Evolutionary conservation across 1,140 invertebrate genomes (phyloP), one percentile per base, ranked within the genome.

Genomic region (Andrena cerasifolii): DNA sequence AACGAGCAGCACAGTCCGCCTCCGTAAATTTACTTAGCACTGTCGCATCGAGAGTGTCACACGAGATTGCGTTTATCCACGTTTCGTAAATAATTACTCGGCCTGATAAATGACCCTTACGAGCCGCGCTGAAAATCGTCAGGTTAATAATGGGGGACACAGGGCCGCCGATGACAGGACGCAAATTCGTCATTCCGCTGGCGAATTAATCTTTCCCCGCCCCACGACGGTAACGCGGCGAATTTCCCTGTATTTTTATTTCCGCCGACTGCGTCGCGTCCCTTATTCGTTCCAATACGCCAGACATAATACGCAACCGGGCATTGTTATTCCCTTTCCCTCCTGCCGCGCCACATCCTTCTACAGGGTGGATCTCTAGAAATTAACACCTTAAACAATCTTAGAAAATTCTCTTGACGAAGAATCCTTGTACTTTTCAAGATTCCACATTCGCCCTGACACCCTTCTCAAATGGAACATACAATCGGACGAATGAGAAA

Each of bases 271-370:
- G 7, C 21, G 45, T 47, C 21, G 33, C 49, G 26, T 70, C 58
- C 53, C 31, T 58, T 51, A 65, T 80, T 72, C 75, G 75, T 77
- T 80, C 77, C 76, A 68, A 80, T 82, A 77, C 54, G 33, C 58
- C 45, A 56, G 66, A 62, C 53, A 68, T 75, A 67, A 56, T 79
- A 74, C 58, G 47, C 63, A 31, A 31, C 31, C 14, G 59, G 33
- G 53, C 6, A 67, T 73, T 63, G 47, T 76, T 83, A 83, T 77
- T 72, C 31, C 66, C 47, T n/a, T 63, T 59, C 67, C 24, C 36
- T 49, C 70, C 16, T 78, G 71, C 71, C 12, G 43, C 66, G 56
- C 16, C 45, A 66, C 73, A 79, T 79, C 36, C 70, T 58, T 65
- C 36, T 68, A 67, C n/a, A 31, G 49, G 49, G n/a, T 3, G 21